Conservation (phyloP, 2,888 invertebrate species). For the Seladonia tumulorum region DNA sequence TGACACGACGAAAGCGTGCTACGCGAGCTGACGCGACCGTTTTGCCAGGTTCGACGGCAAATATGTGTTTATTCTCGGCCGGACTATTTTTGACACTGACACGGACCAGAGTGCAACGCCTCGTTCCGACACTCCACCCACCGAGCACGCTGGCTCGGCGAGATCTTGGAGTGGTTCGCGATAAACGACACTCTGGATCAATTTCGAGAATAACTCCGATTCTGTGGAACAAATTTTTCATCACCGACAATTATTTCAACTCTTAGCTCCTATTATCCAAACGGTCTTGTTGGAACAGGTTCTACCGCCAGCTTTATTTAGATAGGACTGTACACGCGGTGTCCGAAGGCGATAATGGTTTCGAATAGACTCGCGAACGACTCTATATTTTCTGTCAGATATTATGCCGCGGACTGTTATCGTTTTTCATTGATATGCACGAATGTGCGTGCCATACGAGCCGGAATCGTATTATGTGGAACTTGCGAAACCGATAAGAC, state of each 20-base stretch:
- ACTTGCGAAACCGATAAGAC: conserved; percentile 31
- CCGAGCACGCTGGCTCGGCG: neutral
- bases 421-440: conserved; percentile 21
- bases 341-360: neutral
- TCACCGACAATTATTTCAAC: no score
- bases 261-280: no score
- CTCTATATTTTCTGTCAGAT: neutral
- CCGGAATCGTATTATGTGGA: conserved; percentile 4
- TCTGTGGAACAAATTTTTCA: no score
- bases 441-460: neutral
- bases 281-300: neutral
- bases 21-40: conserved; percentile 25
- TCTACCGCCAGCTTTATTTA: neutral
- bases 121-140: conserved; percentile 8
- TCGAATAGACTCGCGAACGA: neutral
- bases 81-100: conserved; percentile 30
- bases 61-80: conserved; percentile 37
- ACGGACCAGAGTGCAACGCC: conserved; percentile 15
- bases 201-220: neutral
- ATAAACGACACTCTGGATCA: neutral
- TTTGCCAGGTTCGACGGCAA: conserved; percentile 34
- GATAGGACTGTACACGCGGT: neutral
- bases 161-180: neutral
- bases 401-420: conserved; percentile 9
- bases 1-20: conserved; percentile 22